A percentile compares a stretch with the other conserved stretches of the same genome.
These are phyloP conservation scores for Bryconaethiops microstoma DNA, from an alignment of 2,797 vertebrate genomes.

Conservation along the genomic window DNA sequence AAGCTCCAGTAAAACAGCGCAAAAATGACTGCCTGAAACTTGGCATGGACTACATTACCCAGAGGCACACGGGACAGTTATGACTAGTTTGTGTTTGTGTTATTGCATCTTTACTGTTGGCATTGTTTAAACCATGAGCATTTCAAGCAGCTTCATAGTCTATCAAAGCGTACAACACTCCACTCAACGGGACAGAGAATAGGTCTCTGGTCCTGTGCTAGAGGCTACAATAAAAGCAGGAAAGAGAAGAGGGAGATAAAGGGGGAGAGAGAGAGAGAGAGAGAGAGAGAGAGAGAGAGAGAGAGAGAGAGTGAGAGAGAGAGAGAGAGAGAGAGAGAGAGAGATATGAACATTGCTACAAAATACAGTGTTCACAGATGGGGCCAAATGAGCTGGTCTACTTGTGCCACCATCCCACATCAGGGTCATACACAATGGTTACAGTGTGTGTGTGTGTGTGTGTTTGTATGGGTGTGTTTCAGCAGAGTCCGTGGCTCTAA, in stretches of 20 bases:
- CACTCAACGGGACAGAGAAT: constrained; percentile 13
- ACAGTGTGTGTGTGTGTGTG: constrained; percentile 30
- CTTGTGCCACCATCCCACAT: constrained; percentile 24
- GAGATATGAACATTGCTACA: constrained; percentile 25
- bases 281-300: neutral
- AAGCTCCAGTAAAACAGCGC: constrained; percentile 32
- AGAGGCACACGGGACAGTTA: constrained; percentile 41
- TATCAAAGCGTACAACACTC: constrained; percentile 10
- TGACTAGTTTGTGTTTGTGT: constrained; percentile 22
- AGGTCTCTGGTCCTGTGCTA: constrained; percentile 50
- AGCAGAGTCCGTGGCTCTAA: constrained; percentile 26
- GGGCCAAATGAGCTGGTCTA: neutral
- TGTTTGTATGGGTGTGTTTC: constrained; percentile 13
- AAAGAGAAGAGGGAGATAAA: neutral
- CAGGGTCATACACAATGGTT: constrained; percentile 17
- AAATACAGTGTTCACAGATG: constrained; percentile 34
- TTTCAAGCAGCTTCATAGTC: constrained; percentile 38
- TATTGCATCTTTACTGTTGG: constrained; percentile 41
- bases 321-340: neutral
- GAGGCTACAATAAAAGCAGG: constrained; percentile 42
- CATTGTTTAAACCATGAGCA: constrained; percentile 34
- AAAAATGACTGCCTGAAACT: constrained; percentile 33
- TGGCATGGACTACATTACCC: constrained; percentile 41
- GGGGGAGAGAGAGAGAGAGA: neutral
- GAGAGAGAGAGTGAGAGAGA: neutral